These are phyloP conservation scores for Plecturocebus donacophilus DNA, from an alignment of 2,113 vertebrate species.

Conservation along the genomic window DNA sequence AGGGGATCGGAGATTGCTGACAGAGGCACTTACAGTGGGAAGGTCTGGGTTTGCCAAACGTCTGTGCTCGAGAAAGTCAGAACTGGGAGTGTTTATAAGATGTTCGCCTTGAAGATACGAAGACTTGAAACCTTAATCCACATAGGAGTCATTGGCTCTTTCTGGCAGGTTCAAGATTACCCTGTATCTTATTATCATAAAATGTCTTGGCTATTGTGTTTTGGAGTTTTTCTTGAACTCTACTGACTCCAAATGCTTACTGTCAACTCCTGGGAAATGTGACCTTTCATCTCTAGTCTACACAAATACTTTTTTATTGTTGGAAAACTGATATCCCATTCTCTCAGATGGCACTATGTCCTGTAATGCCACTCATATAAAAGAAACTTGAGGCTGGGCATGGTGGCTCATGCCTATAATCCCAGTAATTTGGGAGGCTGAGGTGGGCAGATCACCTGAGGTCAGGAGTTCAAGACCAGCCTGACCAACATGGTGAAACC, in stretches of 20 bases:
- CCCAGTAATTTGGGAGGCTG: too few relatives aligned
- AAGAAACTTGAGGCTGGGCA: too few relatives aligned
- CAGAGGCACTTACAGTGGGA: rapidly evolving
- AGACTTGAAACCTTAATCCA: rapidly evolving
- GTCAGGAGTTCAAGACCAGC: too few relatives aligned
- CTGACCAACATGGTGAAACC: too few relatives aligned
- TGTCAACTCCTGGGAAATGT: neutral
- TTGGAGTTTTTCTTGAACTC: neutral
- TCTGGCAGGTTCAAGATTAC: neutral
- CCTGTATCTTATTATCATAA: neutral
- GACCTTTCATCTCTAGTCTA: neutral
- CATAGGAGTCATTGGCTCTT: rapidly evolving
- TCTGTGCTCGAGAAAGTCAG: rapidly evolving
- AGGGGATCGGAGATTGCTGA: neutral
- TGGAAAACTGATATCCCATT: rapidly evolving
- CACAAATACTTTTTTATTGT: rapidly evolving
- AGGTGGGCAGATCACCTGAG: too few relatives aligned
- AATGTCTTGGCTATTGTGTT: neutral
- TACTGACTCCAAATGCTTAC: neutral
- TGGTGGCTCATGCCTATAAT: too few relatives aligned
- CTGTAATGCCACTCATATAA: neutral
- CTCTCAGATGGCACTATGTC: too few relatives aligned
- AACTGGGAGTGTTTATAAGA: rapidly evolving
- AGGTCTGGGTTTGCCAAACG: neutral
- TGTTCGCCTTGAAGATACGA: rapidly evolving